A percentile compares a stretch with the other conserved stretches of the same genome.
phyloP scores from a whole-genome alignment of 2,888 invertebrate genomes.

The Ennomos fuscantarius region DNA sequence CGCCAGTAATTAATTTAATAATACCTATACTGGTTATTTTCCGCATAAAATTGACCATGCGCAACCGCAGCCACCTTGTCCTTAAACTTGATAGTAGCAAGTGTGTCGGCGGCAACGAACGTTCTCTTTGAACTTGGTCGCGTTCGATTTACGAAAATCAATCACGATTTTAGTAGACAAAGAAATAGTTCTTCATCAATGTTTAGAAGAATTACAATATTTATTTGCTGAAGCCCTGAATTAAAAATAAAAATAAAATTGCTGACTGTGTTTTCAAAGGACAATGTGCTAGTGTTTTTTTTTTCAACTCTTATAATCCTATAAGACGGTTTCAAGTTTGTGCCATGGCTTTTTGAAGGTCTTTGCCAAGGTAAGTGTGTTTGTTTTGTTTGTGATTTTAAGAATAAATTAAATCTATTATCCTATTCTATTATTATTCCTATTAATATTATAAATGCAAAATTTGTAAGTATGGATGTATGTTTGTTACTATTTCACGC shows the following conservation, averaged over 20 bases:
- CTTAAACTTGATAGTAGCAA: constrained; percentile 66
- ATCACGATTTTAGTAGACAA: neutral
- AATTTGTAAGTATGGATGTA: no score
- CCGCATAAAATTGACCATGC: constrained; percentile 34
- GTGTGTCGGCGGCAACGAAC: constrained; percentile 50
- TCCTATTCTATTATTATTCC: no score
- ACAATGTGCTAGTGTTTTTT: no score
- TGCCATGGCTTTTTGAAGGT: neutral
- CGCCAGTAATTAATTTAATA: no score
- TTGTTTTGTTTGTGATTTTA: neutral
- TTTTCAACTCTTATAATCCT: no score
- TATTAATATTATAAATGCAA: no score
- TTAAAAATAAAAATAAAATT: no score
- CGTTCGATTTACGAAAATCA: constrained; percentile 33
- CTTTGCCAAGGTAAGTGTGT: constrained; percentile 3
- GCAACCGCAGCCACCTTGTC: constrained; percentile 47
- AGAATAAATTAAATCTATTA: neutral
- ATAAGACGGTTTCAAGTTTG: neutral
- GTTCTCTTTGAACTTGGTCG: constrained; percentile 43
- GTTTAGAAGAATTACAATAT: no score
- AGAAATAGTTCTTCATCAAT: no score
- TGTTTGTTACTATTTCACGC: no score
- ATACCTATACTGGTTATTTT: constrained; percentile 17
- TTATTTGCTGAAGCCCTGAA: neutral
- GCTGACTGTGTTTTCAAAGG: no score